These are phyloP conservation scores for Anoplius nigerrimus DNA, from an alignment of 2,888 invertebrate species.

Conservation along the genomic window DNA sequence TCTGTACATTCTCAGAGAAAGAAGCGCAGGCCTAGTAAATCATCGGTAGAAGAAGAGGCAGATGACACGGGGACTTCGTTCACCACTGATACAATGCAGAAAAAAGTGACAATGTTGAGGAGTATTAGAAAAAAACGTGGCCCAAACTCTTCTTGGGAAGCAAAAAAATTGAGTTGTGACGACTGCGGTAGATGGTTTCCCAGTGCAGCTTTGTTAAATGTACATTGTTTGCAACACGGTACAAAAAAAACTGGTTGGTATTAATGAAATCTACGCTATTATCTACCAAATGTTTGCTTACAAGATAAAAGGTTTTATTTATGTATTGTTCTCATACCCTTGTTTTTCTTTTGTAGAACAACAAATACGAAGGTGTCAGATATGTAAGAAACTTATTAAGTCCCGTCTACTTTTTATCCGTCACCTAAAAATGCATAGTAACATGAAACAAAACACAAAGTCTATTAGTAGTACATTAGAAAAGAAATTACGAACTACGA, in stretches of 20 bases:
- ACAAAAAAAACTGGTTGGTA: constrained; percentile 66
- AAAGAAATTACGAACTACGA: constrained; percentile 50
- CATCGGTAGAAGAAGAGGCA: constrained; percentile 28
- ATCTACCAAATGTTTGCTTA: background rate
- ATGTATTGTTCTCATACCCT: background rate
- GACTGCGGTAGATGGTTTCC: constrained; percentile 68
- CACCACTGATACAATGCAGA: constrained; percentile 22
- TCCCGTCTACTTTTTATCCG: constrained; percentile 57
- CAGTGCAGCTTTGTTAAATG: constrained; percentile 59
- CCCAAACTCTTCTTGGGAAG: constrained; percentile 53
- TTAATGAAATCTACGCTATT: background rate
- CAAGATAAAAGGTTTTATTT: background rate
- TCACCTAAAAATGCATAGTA: constrained; percentile 64
- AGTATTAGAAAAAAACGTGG: constrained; percentile 43
- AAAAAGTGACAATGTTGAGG: constrained; percentile 31
- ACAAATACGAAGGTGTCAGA: constrained; percentile 60
- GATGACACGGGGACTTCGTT: constrained; percentile 15
- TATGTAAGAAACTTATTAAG: constrained; percentile 63
- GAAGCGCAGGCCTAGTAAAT: constrained; percentile 51
- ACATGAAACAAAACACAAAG: constrained; percentile 49
- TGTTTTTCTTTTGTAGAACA: constrained; percentile 52
- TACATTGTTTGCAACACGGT: constrained; percentile 67
- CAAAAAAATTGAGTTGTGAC: constrained; percentile 61
- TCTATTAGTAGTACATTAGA: constrained; percentile 38
- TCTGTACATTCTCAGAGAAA: constrained; percentile 62